Evolutionary conservation across 2,113 vertebrate genomes (phyloP), one percentile per base, ranked within the genome.

Genomic region (Peromyscus polionotus): DNA sequence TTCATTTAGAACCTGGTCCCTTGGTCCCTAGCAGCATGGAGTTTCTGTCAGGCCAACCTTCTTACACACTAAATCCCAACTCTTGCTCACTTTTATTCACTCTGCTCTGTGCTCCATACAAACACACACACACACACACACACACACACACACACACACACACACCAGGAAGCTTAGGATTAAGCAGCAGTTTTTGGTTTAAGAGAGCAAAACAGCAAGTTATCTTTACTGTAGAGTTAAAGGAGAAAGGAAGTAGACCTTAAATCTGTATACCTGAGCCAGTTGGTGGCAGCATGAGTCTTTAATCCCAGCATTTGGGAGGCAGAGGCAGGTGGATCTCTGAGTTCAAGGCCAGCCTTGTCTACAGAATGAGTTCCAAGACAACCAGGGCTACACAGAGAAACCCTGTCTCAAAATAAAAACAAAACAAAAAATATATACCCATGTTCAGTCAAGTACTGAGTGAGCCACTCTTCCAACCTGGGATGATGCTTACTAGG

Each of bases 1-100:
- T 86, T 94, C 86, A 68, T 54, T 86, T 42, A 79, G 92, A 84
- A 86, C 77, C 79, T 51, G 51, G 68, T n/a, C 11, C 79, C 76
- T 91, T 48, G 36, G 63, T 79, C 26, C 79, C 79, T 61, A 81
- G 76, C 33, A 67, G 76, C 19, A 48, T 73, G 59, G n/a, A 20
- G 33, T 72, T 95, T 95, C 96, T 94, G 96, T 68, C 91, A 91
- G 57, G 76, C 24, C 59, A 84, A 72, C 8, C 9, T 93, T 11
- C 10, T 67, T 57, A 84, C 20, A 39, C 36, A 45, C 54, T 80
- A 87, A 85, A 83, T 48, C 33, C 48, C 51, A 67, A 54, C 14
- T 20, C 39, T 4, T 63, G 59, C 59, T 10, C 13, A 42, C n/a
- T 33, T 5, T 19, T 76, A 26, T 68, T 76, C 20, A 16, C 45